Base-by-base conservation (phyloP, 2,888 invertebrate species). In the Micropterix aruncella region DNA sequence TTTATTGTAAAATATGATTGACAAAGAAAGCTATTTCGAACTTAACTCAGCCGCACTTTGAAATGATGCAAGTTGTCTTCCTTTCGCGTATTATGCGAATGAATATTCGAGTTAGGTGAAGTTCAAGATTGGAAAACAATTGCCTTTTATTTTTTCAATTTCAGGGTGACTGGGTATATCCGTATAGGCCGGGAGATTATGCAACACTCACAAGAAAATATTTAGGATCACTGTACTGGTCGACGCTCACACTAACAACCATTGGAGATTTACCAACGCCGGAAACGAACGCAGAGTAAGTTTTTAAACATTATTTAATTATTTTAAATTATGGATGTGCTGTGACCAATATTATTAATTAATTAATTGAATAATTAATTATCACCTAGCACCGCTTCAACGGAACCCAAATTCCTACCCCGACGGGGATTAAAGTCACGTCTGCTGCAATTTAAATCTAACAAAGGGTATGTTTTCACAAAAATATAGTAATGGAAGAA, bases 181-280 rank as follows among this genome's bases (percentile, higher is more conserved):
- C 89, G 1, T 84, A 87, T 62, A 74, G 88, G 53, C 83, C 85
- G 39, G 90, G 90, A 2, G 89, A 88, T 61, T 93, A 90, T 64
- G 85, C 90, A 2, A 87, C 90, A 0, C 73, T 95, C 46, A 88
- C 91, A 4, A 74, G 94, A 56, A 94, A 94, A 66, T 95, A 95
- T 64, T 77, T 95, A 44, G 92, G 91, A 38, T 95, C 93, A 3
- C 74, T 95, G 40, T 95, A 95, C 68, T 95, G 95, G 95, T 94
- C 95, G 2, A 95, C 94, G 1, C 73, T 95, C 50, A 95, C 95
- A 1, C 73, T 95, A 47, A 95, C 95, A 37, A 95, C 95, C 38
- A 95, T 95, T 51, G 95, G 95, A 16, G 95, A 95, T 63, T 77
- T 95, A 51, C 94, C 94, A 2, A 93, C 92, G 3, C 95, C 95